Evolutionary conservation across 2,797 vertebrate species (phyloP), one percentile per base, ranked within the genome.

Genomic region (Parauchenoglanis ngamensis): DNA sequence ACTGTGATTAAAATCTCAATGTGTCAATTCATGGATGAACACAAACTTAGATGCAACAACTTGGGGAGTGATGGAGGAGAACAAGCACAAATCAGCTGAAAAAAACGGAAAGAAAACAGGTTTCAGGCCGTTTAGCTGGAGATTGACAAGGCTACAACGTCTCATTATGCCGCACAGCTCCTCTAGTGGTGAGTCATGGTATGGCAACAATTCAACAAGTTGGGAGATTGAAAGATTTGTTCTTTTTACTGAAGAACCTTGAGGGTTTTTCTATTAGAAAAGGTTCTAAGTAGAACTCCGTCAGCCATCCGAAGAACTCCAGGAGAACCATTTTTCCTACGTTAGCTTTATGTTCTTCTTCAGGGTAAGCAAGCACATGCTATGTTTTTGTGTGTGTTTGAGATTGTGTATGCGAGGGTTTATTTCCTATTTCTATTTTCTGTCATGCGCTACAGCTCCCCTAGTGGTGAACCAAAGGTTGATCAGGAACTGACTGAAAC

Each of bases 1-100:
- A 88, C 90, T 78, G 92, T 94, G 94, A 95, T 95, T 95, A 94
- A 94, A 95, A 94, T 84, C 87, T 91, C 94, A 95, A 95, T 94
- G 92, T 94, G 92, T 94, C 93, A 92, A 91, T 95, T 95, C 93
- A 94, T 89, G 89, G 89, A 90, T 57, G 88, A 90, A 90, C 92
- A 89, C 93, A 95, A 94, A 94, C 93, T 93, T 92, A 90, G 90
- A 93, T 91, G 92, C 91, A 89, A 88, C 92, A 90, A n/a, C 19
- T n/a, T 72, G 90, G 93, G 91, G 92, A 92, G 89, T 72, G 90
- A 89, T 85, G 85, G 89, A 90, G 89, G 85, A 88, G 89, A 93
- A 91, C 92, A 93, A 93, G 93, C 93, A 92, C 92, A 91, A 89
- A 94, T 93, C 89, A 89, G 90, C 89, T 90, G 94, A 92, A 94